A percentile compares a stretch with the other conserved stretches of the same genome.
phyloP scores from a whole-genome alignment of 2,797 vertebrate genomes.

The Lutjanus campechanus region DNA sequence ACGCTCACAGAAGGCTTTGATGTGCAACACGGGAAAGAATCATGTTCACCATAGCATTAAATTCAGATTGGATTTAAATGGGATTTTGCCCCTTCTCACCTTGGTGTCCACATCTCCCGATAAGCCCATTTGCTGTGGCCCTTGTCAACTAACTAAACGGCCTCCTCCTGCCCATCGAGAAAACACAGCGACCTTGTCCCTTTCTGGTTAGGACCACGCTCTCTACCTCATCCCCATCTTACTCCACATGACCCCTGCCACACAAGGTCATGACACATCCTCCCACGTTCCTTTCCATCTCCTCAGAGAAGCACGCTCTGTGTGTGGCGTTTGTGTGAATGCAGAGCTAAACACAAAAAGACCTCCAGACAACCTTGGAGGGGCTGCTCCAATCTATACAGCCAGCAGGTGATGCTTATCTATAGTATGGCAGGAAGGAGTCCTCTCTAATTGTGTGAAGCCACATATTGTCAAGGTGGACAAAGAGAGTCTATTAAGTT shows the following conservation, averaged over 20 bases:
- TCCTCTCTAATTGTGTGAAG: conserved; percentile 81
- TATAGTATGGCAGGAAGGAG: conserved; percentile 73
- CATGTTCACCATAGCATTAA: conserved; percentile 56
- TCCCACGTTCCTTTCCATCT: conserved; percentile 52
- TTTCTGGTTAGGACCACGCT: conserved; percentile 35
- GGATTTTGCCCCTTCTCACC: conserved; percentile 67
- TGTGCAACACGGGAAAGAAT: conserved; percentile 55
- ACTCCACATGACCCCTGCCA: conserved; percentile 57
- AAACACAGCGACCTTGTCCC: conserved; percentile 68
- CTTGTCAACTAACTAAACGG: conserved; percentile 62
- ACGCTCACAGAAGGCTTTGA: conserved; percentile 39
- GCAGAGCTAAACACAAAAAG: conserved; percentile 69
- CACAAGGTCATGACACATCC: conserved; percentile 68
- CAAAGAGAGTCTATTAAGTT: conserved; percentile 81
- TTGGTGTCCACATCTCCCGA: conserved; percentile 60
- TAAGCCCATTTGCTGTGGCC: conserved; percentile 63
- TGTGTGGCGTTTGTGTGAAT: conserved; percentile 56
- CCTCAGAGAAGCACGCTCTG: conserved; percentile 58
- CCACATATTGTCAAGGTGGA: conserved; percentile 81
- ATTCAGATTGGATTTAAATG: conserved; percentile 75
- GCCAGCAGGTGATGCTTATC: conserved; percentile 83
- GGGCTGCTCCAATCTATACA: conserved; percentile 79
- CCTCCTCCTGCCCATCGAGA: conserved; percentile 34
- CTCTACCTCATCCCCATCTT: conserved; percentile 39
- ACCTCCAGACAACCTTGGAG: conserved; percentile 87